Base-by-base conservation (phyloP, 2,797 vertebrate species). In the Cuniculus paca region DNA sequence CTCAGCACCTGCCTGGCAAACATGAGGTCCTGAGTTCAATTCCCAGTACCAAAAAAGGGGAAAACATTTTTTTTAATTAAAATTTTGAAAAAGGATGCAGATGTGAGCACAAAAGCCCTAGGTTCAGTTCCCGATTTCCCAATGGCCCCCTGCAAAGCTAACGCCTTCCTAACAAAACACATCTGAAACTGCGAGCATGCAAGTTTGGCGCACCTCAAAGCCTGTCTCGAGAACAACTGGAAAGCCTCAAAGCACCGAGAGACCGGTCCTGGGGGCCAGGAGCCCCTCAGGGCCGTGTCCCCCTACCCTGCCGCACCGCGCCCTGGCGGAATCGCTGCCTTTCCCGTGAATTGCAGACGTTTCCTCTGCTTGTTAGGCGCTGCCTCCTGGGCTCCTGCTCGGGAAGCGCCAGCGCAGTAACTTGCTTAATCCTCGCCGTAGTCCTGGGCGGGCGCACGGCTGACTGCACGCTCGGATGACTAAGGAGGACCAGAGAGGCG, bases 341-440 rank as follows among this genome's bases (percentile, higher is more conserved):
- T n/a, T 34, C n/a, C n/a, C 5, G 0, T 4, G 74, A 70, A 36
- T 0, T 26, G 28, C 9, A 22, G n/a, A 34, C 19, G 31, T 72
- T 72, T 65, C 16, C 84, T 75, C 28, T 0, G 26, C 83, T 63
- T 42, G 52, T 72, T 20, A 8, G 0, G 14, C 16, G 16, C 72
- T 48, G 72, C 31, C 48, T 78, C 75, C 45, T 13, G 31, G 74
- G 83, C 84, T 14, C 63, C 48, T 3, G 68, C 12, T 86, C 77
- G 63, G 90, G 89, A 60, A 92, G 63, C 36, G 31, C 5, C 61
- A 28, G 50, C 36, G 56, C 89, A 79, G 87, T 68, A 90, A 72
- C 72, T 94, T 72, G 45, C 50, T 96, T 86, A 79, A 88, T 54
- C 63, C 50, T 45, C 22, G 14, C 50, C 8, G 11, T 34, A 52